phyloP scores from a whole-genome alignment of 2,888 invertebrate species.

The Mycalesis mineus region DNA sequence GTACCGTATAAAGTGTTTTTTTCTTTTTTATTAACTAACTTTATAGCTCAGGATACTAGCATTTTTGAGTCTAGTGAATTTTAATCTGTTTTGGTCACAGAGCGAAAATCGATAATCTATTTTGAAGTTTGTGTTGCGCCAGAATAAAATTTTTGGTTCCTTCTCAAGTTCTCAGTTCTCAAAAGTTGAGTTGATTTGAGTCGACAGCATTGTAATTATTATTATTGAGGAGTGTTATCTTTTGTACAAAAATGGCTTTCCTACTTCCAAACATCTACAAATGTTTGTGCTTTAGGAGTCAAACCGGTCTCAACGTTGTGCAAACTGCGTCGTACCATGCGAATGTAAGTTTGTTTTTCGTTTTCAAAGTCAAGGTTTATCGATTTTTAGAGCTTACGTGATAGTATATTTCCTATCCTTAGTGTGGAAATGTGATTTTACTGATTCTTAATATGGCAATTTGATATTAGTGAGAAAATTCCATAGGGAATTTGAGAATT shows the following conservation, averaged over 20 bases:
- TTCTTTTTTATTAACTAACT: no score
- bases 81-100: no score
- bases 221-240: not conserved
- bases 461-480: no score
- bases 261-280: constrained; percentile 52
- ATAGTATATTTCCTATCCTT: not conserved
- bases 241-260: constrained; percentile 52
- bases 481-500: no score
- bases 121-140: not conserved
- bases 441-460: no score
- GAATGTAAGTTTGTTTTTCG: constrained; percentile 79
- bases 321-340: constrained; percentile 84
- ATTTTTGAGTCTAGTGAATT: no score
- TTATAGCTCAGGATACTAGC: no score
- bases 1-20: no score
- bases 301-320: constrained; percentile 52
- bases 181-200: not conserved
- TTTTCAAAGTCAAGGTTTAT: constrained; percentile 47
- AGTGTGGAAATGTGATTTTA: no score
- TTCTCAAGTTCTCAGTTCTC: no score
- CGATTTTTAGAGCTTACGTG: constrained; percentile 38
- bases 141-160: not conserved
- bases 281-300: constrained; percentile 57
- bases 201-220: not conserved
- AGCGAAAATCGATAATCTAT: no score